Evolutionary conservation across 2,888 invertebrate species (phyloP).

Genomic region (Carpatolechia fugitivella): DNA sequence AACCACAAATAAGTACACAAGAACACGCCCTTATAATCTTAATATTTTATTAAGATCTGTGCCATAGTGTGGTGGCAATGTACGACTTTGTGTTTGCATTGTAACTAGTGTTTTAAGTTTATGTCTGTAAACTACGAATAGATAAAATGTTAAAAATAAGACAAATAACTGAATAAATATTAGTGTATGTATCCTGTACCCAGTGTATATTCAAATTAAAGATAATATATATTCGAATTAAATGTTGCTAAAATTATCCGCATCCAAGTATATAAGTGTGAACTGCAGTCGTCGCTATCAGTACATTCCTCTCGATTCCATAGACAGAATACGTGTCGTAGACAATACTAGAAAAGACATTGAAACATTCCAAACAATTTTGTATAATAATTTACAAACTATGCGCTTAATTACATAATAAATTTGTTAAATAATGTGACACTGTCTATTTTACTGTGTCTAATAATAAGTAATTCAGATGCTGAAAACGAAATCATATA

Average conservation of each 20-base stretch:
- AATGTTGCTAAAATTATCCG: constrained; percentile 31
- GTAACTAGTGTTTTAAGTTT: constrained; percentile 64
- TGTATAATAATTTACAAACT: constrained; percentile 56
- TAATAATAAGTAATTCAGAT: constrained; percentile 70
- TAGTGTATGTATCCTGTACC: constrained; percentile 39
- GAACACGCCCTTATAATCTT: constrained; percentile 54
- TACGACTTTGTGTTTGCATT: constrained; percentile 64
- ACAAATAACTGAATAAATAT: constrained; percentile 45
- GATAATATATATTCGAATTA: constrained; percentile 22
- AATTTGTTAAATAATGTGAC: constrained; percentile 57
- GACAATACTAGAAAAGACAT: constrained; percentile 47
- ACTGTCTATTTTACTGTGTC: constrained; percentile 65
- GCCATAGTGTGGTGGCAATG: constrained; percentile 74
- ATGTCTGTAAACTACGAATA: constrained; percentile 67
- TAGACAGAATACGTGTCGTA: constrained; percentile 27
- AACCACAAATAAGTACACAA: constrained; percentile 40
- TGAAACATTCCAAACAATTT: constrained; percentile 64
- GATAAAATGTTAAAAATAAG: constrained; percentile 60
- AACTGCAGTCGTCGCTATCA: constrained; percentile 37
- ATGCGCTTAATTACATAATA: constrained; percentile 69
- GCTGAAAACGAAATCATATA: constrained; percentile 75
- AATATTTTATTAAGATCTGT: constrained; percentile 67
- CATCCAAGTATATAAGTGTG: constrained; percentile 30
- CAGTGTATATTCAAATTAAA: constrained; percentile 41
- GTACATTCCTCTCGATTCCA: constrained; percentile 55